phyloP scores from a whole-genome alignment of 2,113 vertebrate genomes.

The Butorides virescens region DNA sequence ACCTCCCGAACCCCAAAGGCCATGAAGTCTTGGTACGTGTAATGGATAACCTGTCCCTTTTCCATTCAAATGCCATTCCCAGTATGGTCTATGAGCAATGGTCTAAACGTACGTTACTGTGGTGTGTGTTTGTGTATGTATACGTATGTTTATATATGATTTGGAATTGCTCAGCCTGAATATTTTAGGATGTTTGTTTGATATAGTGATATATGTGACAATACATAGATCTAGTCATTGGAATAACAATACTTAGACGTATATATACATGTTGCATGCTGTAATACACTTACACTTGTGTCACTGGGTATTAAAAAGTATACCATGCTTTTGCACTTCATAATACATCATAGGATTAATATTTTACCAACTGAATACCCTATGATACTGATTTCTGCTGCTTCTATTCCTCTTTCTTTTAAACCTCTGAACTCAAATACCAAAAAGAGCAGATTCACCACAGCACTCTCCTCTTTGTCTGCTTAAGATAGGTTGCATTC shows the following conservation, averaged over 20 bases:
- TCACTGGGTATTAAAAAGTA: not conserved
- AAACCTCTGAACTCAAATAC: not conserved
- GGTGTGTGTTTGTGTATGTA: not conserved
- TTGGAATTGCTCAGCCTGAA: not conserved
- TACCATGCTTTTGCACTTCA: not conserved
- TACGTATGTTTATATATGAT: not conserved
- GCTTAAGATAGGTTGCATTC: not conserved
- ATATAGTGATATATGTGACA: not conserved
- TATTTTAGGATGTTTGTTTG: not conserved
- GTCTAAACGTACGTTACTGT: not conserved
- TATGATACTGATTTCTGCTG: not conserved
- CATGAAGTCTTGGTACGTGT: accelerated
- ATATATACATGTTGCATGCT: not conserved
- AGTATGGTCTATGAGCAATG: not conserved
- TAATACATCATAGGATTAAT: not conserved
- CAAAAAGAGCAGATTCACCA: not conserved
- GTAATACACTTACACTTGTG: not conserved
- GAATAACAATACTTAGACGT: not conserved
- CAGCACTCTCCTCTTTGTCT: not conserved
- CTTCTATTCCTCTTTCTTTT: not conserved
- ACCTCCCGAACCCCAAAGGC: not conserved
- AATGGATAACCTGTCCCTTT: not conserved
- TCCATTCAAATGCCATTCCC: not conserved
- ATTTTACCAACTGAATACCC: not conserved
- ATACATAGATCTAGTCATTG: not conserved